phyloP scores from a whole-genome alignment of 2,113 vertebrate genomes.

The Tursiops truncatus region DNA sequence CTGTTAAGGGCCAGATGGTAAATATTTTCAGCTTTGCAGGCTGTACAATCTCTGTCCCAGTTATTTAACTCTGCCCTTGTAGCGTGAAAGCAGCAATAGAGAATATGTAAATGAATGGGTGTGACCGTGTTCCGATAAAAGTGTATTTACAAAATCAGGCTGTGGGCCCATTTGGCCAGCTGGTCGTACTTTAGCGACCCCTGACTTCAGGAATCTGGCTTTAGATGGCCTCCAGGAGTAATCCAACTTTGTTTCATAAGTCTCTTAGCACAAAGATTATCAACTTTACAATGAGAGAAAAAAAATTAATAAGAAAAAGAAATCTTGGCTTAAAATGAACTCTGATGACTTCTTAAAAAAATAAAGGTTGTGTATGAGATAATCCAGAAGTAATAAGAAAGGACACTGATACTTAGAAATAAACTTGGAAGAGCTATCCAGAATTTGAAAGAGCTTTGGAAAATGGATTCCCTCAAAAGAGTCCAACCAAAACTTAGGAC shows the following conservation, averaged over 20 bases:
- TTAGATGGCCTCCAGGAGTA: not conserved
- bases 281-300: conserved; percentile 4
- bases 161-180: not conserved
- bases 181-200: not conserved
- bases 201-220: not conserved
- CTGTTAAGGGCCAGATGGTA: not conserved
- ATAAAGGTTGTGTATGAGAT: not conserved
- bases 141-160: not conserved
- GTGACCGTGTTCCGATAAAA: not conserved
- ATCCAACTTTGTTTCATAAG: not conserved
- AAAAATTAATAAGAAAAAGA: not conserved
- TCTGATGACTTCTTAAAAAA: not conserved
- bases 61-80: not conserved
- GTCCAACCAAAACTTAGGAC: not conserved
- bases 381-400: not conserved
- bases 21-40: not conserved
- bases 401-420: not conserved
- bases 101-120: not conserved
- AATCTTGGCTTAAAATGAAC: conserved; percentile 5
- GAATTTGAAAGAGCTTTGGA: not conserved
- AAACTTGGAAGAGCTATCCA: not conserved
- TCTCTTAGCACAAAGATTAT: conserved; percentile 1
- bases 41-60: not conserved
- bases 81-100: not conserved
- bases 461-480: not conserved